Evolutionary conservation across 2,113 vertebrate genomes (phyloP).

Genomic region (Turdus rufiventris): DNA sequence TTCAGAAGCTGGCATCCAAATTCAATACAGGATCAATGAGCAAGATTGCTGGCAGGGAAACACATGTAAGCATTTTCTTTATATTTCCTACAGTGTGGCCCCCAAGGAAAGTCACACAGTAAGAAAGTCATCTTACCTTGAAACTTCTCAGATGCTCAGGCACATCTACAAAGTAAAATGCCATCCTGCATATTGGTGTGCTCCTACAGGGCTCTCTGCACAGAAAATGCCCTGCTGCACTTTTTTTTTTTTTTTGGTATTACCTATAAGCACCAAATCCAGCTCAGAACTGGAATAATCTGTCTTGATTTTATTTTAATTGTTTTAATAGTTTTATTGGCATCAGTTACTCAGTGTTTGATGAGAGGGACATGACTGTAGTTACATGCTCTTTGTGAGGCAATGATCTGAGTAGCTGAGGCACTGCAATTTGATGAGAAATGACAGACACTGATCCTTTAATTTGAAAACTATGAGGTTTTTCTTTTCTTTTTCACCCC

Average conservation of each 20-base stretch:
- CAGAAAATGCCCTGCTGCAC: not conserved
- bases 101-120: not conserved
- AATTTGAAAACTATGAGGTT: not conserved
- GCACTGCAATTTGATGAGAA: not conserved
- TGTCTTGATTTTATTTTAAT: slow-evolving; percentile 23
- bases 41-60: not conserved
- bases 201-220: not conserved
- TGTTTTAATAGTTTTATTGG: not conserved
- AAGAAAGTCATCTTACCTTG: not conserved
- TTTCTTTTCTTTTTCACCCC: not conserved
- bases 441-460: not conserved
- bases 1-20: not conserved
- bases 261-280: slow-evolving; percentile 1
- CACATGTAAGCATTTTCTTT: not conserved
- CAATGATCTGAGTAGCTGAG: not conserved
- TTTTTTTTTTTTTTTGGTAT: not conserved
- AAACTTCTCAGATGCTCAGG: not conserved
- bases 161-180: not conserved
- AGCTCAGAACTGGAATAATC: slow-evolving; percentile 7
- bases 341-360: slow-evolving; percentile 34
- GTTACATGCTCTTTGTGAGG: not conserved
- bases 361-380: not conserved
- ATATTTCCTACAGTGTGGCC: not conserved
- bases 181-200: not conserved
- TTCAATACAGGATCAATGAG: not conserved